A percentile compares a stretch with the other conserved stretches of the same genome.
Evolutionary conservation across 2,797 vertebrate species (phyloP).

Genomic region (Kryptolebias ocellatus): DNA sequence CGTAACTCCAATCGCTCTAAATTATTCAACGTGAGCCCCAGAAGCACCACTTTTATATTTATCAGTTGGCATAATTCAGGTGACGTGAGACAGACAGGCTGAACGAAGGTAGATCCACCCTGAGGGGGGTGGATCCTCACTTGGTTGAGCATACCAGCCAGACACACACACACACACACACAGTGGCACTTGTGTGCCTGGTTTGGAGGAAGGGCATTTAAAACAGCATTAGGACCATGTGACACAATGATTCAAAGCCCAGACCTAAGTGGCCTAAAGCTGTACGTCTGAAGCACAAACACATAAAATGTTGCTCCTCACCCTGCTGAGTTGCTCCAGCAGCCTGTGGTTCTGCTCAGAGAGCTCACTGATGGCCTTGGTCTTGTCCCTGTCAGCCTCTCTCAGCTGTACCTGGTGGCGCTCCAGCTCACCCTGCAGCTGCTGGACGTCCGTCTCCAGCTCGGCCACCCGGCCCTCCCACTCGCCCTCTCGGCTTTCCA

Average conservation of each 20-base stretch:
- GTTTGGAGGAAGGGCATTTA: conserved; percentile 27
- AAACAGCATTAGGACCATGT: conserved; percentile 43
- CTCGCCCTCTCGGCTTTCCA: conserved; percentile 94
- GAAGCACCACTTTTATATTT: conserved; percentile 53
- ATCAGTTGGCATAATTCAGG: conserved; percentile 60
- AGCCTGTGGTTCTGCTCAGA: conserved; percentile 98
- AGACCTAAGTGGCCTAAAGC: conserved; percentile 24
- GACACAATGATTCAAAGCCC: conserved; percentile 41
- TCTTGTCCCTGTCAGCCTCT: conserved; percentile 92
- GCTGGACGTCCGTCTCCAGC: conserved; percentile 94
- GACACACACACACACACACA: conserved; percentile 10
- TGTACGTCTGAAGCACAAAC: conserved; percentile 23
- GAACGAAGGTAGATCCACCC: conserved; percentile 1
- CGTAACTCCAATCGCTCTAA: conserved; percentile 59
- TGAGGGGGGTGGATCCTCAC: conserved; percentile 24
- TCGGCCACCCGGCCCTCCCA: conserved; percentile 97
- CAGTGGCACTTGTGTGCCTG: conserved; percentile 1
- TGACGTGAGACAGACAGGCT: conserved; percentile 15
- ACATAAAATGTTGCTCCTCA: conserved; percentile 75
- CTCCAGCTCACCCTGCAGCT: conserved; percentile 94
- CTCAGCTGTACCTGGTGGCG: conserved; percentile 92
- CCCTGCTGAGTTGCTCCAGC: conserved; percentile 95
- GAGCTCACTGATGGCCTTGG: conserved; percentile 89
- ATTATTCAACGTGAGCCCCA: conserved; percentile 56
- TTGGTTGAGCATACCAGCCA: conserved; percentile 46